Percentiles rank a stretch among this genome's conserved stretches.
These are phyloP conservation scores for Noctua janthina DNA, from an alignment of 2,888 invertebrate species.

Conservation along the genomic window DNA sequence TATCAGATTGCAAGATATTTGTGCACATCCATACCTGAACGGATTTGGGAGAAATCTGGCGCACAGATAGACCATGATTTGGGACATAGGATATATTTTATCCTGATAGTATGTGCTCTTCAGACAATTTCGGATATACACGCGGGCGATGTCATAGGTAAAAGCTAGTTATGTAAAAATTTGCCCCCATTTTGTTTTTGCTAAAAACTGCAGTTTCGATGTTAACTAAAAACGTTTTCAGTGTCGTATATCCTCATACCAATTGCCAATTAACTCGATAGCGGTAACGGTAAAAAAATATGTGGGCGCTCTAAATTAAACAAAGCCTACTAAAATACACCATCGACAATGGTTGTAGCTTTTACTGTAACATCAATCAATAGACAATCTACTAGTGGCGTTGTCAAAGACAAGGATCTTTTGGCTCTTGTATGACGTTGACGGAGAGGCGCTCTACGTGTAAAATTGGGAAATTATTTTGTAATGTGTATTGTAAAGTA, in stretches of 20 bases:
- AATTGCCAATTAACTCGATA: slow-evolving; percentile 26
- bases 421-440: neutral
- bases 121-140: neutral
- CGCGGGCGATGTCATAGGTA: neutral
- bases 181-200: neutral
- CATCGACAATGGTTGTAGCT: neutral
- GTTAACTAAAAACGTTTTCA: slow-evolving; percentile 8
- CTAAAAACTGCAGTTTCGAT: neutral
- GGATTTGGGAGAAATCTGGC: neutral
- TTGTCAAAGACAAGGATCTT: neutral
- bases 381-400: neutral
- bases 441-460: neutral
- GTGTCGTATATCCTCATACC: slow-evolving; percentile 5
- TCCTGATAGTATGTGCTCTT: neutral
- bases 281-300: neutral
- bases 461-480: too few relatives aligned
- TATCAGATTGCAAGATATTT: slow-evolving; percentile 5
- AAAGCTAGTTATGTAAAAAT: neutral
- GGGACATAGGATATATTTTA: neutral
- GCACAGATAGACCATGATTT: neutral
- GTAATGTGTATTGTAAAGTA: too few relatives aligned
- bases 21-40: neutral
- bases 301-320: slow-evolving; percentile 15
- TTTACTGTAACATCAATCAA: slow-evolving; percentile 8
- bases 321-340: slow-evolving; percentile 15